Conservation (phyloP, 2,888 invertebrate species). For the Apeira syringaria region DNA sequence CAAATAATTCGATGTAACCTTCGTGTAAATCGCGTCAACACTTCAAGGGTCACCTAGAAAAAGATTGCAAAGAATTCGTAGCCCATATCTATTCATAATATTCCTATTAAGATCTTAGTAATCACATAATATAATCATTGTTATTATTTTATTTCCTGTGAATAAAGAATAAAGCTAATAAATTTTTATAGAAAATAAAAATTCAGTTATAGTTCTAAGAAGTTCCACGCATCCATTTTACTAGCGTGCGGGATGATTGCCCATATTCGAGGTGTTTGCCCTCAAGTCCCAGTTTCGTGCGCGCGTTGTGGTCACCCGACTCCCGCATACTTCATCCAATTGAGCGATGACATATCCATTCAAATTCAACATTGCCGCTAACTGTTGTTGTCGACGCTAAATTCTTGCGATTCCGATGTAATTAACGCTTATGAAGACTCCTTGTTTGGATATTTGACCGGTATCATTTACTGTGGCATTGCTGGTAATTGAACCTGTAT, state of each 20-base stretch:
- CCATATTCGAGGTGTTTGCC: slow-evolving; percentile 9
- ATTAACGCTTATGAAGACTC: slow-evolving; percentile 45
- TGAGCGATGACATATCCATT: slow-evolving; percentile 80
- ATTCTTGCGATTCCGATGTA: slow-evolving; percentile 58
- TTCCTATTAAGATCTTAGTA: no score
- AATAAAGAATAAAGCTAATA: no score
- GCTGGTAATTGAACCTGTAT: no score
- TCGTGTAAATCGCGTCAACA: no score
- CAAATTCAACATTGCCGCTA: slow-evolving; percentile 62
- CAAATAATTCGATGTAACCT: no score
- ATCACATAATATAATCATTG: no score
- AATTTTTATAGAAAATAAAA: no score
- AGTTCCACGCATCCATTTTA: slow-evolving; percentile 14
- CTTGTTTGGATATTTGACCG: slow-evolving; percentile 22
- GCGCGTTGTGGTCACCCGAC: slow-evolving; percentile 50
- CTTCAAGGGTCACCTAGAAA: no score
- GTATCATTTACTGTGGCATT: neutral
- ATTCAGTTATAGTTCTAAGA: slow-evolving; percentile 2
- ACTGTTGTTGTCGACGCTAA: slow-evolving; percentile 54
- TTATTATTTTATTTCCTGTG: no score
- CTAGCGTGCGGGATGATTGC: slow-evolving; percentile 8
- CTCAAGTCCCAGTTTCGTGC: slow-evolving; percentile 5
- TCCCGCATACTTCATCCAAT: slow-evolving; percentile 76
- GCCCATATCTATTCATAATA: no score
- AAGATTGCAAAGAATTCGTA: no score